Evolutionary conservation across 2,113 vertebrate genomes (phyloP), one percentile per base, ranked within the genome.

Genomic region (Leptobrachium leishanense): DNA sequence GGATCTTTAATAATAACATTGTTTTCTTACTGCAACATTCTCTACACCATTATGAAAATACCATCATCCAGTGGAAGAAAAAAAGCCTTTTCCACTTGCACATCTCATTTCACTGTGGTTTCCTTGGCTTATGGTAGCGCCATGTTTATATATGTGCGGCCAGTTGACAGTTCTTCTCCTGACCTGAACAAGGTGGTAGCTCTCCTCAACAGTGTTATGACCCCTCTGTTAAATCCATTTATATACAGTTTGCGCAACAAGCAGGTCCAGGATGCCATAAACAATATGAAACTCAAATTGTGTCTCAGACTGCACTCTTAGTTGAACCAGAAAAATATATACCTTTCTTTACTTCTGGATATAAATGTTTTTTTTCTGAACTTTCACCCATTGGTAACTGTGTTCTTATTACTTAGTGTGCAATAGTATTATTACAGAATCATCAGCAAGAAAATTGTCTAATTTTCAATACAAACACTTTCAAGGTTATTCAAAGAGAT

Each of bases 131-230:
- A 73, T 73, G 72, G 72, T 20, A 73, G 72, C 62, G 72, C 72
- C 1, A 73, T 73, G 40, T 73, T 73, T 62, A 73, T 73, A 57
- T 73, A 73, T 73, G 72, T 73, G 42, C 72, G 72, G 4, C 72
- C 72, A 44, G 72, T 74, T n/a, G 72, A 63, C 6, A 74, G 57
- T 63, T 74, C 72, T 8, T 74, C 72, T 46, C 57, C 72, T 39
- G 43, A 74, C 20, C 57, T 63, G 43, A 74, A 74, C 7, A 74
- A 74, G 59, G 44, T 63, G 15, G 72, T 74, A 2, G 72, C 72
- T 4, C 57, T 74, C 12, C 55, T 74, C 39, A 74, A 74, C 10
- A 74, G 72, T 63, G 72, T 74, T 2, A 43, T 74, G 40, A 74
- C 72, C 44, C 72, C 72, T n/a, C 20, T 31, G 20, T 31, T 31